Evolutionary conservation across 2,888 invertebrate species (phyloP), one percentile per base, ranked within the genome.

Genomic region (Ormyrus nitidulus): DNA sequence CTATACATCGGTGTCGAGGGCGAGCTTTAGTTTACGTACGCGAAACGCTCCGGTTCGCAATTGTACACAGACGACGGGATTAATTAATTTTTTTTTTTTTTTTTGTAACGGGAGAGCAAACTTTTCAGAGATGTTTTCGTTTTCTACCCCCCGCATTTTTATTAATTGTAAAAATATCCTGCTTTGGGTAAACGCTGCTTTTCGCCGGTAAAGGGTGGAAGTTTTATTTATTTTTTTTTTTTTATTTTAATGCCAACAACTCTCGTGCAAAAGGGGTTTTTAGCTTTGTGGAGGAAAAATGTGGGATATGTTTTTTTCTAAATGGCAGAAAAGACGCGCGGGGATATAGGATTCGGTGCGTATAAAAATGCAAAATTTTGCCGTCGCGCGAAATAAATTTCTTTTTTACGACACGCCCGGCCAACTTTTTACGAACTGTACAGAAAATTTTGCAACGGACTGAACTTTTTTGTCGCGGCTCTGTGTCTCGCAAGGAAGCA

Each of bases 401-500:
- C 48, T 8, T 8, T 13, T 48, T 70, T 58, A 70, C 58, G 19
- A 13, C 58, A 34, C 34, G 34, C 19, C 4, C 7, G 5, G 7
- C 46, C 51, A 51, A 5, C n/a, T 53, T 72, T 73, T 53, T 58
- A 58, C 46, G 58, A 4, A 48, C 19, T 64, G 49, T 0, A 34
- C 6, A 10, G n/a, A 64, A 62, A 72, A 64, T 61, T 64, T 64
- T 13, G 19, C 51, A 49, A 9, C 19, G 10, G 64, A 9, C n/a
- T 53, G 11, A 74, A 71, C 59, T 71, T 71, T 71, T 58, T 59
- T 51, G 70, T 2, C 59, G 11, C 49, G 6, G 19, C 19, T 59
- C 19, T 2, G 34, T 59, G 51, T 59, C 49, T 71, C 49, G 11
- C 11, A n/a, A 71, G 46, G 51, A 49, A 59, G 44, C 34, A 48